Evolutionary conservation across 2,797 vertebrate genomes (phyloP), one percentile per base, ranked within the genome.

Genomic region (Hypotaenidia okinawae): DNA sequence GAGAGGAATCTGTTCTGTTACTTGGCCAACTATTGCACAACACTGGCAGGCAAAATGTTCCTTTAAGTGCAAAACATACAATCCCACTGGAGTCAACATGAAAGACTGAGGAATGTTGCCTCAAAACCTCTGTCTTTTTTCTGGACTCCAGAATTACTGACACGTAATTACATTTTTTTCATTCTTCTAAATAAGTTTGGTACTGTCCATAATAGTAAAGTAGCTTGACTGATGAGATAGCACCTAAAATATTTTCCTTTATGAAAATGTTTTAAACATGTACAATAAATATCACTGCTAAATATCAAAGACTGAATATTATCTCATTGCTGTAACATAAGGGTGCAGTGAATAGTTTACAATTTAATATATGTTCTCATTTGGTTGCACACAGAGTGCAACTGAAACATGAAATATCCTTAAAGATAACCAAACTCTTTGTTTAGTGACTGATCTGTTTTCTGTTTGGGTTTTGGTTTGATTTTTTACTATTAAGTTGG

Each of bases 11-110:
- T 10, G 6, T 85, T 83, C 73, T 91, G 77, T 77, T 84, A 45
- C 63, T 91, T 4, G 4, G 88, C 88, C 92, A 94, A 77, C 75
- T 82, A 79, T 89, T 95, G 93, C 90, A 93, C 81, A 95, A 95
- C 67, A 70, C 25, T 10, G 5, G 63, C 59, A 79, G 70, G 59
- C 70, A 84, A 82, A 89, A 84, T 74, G 72, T 76, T 92, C 81
- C 67, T 84, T 76, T 41, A 81, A 84, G 43, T 52, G 63, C 43
- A 90, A 90, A 72, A 92, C 80, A 82, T 12, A 41, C 15, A 90
- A 82, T 93, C 77, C 74, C 80, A 69, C 70, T 70, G 92, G 61
- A 87, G 35, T 79, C 74, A 63, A 62, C 66, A 84, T 2, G 3
- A 18, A 66, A 76, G 14, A 76, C 21, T n/a, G 52, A 76, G 47